A percentile compares a stretch with the other conserved stretches of the same genome.
Evolutionary conservation across 2,888 invertebrate species (phyloP).

Genomic region (Sisyra terminalis): DNA sequence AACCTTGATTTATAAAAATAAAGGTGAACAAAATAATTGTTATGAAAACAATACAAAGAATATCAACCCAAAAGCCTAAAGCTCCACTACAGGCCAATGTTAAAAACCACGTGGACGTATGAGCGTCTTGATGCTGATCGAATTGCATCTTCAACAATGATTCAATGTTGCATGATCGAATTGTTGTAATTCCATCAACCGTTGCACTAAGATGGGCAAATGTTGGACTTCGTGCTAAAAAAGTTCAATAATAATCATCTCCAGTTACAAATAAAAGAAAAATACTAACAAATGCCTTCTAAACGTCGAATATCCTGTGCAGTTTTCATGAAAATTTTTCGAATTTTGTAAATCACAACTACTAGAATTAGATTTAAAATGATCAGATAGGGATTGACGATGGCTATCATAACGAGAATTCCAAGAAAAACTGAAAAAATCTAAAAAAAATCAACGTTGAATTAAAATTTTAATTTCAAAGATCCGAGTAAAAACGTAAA

Average conservation of each 20-base stretch:
- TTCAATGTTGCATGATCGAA: constrained; percentile 27
- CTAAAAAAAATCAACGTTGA: constrained; percentile 12
- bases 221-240: constrained; percentile 30
- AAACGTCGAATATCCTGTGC: constrained; percentile 38
- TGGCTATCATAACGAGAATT: constrained; percentile 47
- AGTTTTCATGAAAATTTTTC: constrained; percentile 45
- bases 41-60: constrained; percentile 2
- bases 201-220: constrained; percentile 32
- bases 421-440: constrained; percentile 50
- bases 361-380: constrained; percentile 41
- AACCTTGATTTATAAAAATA: constrained; percentile 7
- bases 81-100: constrained; percentile 12
- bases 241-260: not conserved
- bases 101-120: constrained; percentile 21
- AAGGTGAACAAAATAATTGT: constrained; percentile 1
- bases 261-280: not conserved
- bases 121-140: constrained; percentile 19
- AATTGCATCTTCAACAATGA: constrained; percentile 24
- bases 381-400: constrained; percentile 48
- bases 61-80: constrained; percentile 11
- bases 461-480: too few species aligned
- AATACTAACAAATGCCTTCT: constrained; percentile 34
- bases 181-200: constrained; percentile 30
- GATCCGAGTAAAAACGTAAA: not conserved
- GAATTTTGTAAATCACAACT: constrained; percentile 42